Evolutionary conservation across 2,888 invertebrate genomes (phyloP).

Genomic region (Drosophila atripex): DNA sequence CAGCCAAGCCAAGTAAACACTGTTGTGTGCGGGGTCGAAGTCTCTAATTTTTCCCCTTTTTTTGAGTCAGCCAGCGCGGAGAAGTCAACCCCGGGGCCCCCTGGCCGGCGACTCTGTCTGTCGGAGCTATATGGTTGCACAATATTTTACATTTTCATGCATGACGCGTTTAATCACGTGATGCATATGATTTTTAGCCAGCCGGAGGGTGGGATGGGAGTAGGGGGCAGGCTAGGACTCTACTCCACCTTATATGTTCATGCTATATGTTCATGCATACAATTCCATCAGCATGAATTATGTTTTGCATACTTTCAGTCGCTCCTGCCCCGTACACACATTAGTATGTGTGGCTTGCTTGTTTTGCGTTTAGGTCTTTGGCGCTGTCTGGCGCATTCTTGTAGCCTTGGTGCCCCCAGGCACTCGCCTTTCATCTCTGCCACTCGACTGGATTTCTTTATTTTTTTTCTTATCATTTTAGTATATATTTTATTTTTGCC

Average conservation of each 20-base stretch:
- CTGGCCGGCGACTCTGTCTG: slow-evolving; percentile 27
- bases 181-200: slow-evolving; percentile 79
- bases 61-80: slow-evolving; percentile 11
- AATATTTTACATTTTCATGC: slow-evolving; percentile 80
- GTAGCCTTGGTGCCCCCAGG: slow-evolving; percentile 62
- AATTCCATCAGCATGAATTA: slow-evolving; percentile 80
- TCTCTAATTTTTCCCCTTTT: slow-evolving; percentile 58
- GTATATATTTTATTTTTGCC: slow-evolving; percentile 10
- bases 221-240: background rate
- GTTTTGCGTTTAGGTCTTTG: slow-evolving; percentile 66
- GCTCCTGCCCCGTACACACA: background rate
- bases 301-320: slow-evolving; percentile 74
- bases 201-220: slow-evolving; percentile 12
- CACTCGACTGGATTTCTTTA: slow-evolving; percentile 24
- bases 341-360: slow-evolving; percentile 30
- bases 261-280: slow-evolving; percentile 66
- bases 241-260: slow-evolving; percentile 37
- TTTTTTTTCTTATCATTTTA: slow-evolving; percentile 4
- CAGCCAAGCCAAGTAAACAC: slow-evolving; percentile 76
- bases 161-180: slow-evolving; percentile 82
- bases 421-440: slow-evolving; percentile 71
- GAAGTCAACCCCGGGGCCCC: slow-evolving; percentile 1
- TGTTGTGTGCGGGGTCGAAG: slow-evolving; percentile 62
- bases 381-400: slow-evolving; percentile 61
- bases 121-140: slow-evolving; percentile 51